These are phyloP conservation scores for Caenorhabditis imperialis DNA, from an alignment of 2,888 invertebrate species.

Conservation along the genomic window DNA sequence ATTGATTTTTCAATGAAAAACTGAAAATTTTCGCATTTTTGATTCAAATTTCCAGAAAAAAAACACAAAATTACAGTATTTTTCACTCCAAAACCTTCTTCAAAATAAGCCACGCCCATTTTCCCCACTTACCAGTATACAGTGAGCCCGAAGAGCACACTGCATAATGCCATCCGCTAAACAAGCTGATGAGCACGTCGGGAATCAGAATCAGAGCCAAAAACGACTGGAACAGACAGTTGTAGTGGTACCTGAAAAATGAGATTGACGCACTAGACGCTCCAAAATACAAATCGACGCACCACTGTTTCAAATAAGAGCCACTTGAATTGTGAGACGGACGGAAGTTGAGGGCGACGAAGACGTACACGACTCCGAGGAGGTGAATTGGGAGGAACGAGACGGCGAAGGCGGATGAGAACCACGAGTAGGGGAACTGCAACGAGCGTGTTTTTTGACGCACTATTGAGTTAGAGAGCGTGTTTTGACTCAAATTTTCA, in stretches of 20 bases:
- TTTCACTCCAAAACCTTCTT: too few species aligned
- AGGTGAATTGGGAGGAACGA: conserved; percentile 32
- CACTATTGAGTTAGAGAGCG: too few species aligned
- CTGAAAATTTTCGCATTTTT: too few species aligned
- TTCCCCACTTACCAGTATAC: conserved; percentile 38
- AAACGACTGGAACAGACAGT: conserved; percentile 47
- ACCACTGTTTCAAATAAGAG: conserved; percentile 37
- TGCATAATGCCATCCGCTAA: conserved; percentile 53
- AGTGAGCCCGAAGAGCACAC: conserved; percentile 53
- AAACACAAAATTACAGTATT: too few species aligned
- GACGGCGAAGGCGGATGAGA: conserved; percentile 36
- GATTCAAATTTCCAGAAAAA: too few species aligned
- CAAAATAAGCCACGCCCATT: too few species aligned
- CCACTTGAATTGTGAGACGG: conserved; percentile 23
- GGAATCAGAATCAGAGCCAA: conserved; percentile 49
- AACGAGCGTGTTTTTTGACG: too few species aligned
- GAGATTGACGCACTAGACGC: background rate
- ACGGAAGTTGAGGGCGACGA: conserved; percentile 38
- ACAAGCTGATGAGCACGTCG: conserved; percentile 37
- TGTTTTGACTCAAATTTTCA: too few species aligned
- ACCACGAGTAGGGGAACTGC: conserved; percentile 53
- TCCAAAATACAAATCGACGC: background rate
- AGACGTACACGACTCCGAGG: conserved; percentile 31
- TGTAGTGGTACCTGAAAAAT: conserved; percentile 49
- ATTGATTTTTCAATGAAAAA: too few species aligned